A percentile compares a stretch with the other conserved stretches of the same genome.
Conservation (phyloP, 2,113 vertebrate species). For the Scomber japonicus region DNA sequence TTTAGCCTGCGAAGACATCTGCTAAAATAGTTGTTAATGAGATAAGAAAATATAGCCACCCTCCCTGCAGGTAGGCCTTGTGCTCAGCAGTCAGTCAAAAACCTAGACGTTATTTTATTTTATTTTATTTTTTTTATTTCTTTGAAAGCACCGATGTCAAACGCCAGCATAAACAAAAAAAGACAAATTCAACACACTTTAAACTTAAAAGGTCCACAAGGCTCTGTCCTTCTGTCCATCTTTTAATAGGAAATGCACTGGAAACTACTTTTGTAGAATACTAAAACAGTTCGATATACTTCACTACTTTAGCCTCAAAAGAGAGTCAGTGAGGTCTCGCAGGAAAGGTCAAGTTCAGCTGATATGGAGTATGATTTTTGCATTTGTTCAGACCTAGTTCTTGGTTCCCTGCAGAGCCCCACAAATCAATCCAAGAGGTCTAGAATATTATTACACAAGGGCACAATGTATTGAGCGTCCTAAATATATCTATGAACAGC, state of each 20-base stretch:
- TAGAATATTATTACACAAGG: neutral
- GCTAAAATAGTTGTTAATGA: slow-evolving; percentile 70
- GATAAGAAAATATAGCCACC: slow-evolving; percentile 50
- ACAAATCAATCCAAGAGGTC: neutral
- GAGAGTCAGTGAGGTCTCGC: neutral
- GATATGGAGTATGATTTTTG: neutral
- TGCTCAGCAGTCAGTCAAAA: slow-evolving; percentile 11
- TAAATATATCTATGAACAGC: neutral
- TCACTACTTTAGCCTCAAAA: neutral
- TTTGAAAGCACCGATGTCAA: neutral
- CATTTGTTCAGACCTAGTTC: neutral
- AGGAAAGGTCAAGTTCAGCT: neutral
- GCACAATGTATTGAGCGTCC: neutral
- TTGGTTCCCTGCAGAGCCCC: neutral
- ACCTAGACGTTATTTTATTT: neutral
- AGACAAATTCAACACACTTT: neutral
- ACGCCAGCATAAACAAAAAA: neutral
- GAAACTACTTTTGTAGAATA: neutral
- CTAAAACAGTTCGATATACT: neutral
- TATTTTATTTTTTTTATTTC: neutral
- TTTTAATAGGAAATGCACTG: neutral
- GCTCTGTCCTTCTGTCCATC: neutral
- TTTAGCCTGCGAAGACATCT: slow-evolving; percentile 47
- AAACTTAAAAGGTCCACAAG: neutral
- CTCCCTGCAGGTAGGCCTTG: slow-evolving; percentile 18